Evolutionary conservation across 2,113 vertebrate species (phyloP), one percentile per base, ranked within the genome.

Genomic region (Spilogale gracilis): DNA sequence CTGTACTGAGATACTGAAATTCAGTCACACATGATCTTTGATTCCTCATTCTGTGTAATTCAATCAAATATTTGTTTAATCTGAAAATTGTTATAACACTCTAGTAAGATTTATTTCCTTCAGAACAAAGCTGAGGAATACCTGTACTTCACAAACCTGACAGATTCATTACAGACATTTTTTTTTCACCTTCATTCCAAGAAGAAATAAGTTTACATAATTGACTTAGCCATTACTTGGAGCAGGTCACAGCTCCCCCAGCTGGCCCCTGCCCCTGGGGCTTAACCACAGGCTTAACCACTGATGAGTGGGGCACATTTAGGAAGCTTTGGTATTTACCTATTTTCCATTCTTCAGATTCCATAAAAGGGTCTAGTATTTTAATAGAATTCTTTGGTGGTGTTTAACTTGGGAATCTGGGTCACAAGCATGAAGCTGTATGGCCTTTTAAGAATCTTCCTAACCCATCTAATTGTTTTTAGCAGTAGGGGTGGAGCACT

Each of bases 41-140:
- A 91, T n/a, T 96, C 38, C 38, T 84, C 32, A 89, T 38, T 92
- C n/a, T 91, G 30, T 76, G 12, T 94, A 54, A 83, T 74, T 93
- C 23, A 56, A 5, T 92, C 73, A 91, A 93, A 85, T 84, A 93
- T 45, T 71, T 87, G 17, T 88, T 95, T 91, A 91, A 96, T 81
- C 78, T 78, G 32, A 82, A 96, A 95, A 14, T 81, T 95, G 80
- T 80, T 87, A 61, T 50, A 91, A 10, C 9, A 30, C 52, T 93
- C n/a, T 56, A 61, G 30, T 60, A 79, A 92, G 58, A 94, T 80
- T 84, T 76, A 32, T 54, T 92, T 91, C 86, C 82, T 88, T 94
- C 58, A 92, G 32, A 96, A 85, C 86, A 71, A 87, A 90, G 27
- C 60, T 83, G 60, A 94, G 32, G 67, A 82, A 67, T 93, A 87